Percentiles rank a stretch among this genome's conserved stretches.
These are phyloP conservation scores for Agelastica alni DNA, from an alignment of 2,888 invertebrate species.

Conservation along the genomic window DNA sequence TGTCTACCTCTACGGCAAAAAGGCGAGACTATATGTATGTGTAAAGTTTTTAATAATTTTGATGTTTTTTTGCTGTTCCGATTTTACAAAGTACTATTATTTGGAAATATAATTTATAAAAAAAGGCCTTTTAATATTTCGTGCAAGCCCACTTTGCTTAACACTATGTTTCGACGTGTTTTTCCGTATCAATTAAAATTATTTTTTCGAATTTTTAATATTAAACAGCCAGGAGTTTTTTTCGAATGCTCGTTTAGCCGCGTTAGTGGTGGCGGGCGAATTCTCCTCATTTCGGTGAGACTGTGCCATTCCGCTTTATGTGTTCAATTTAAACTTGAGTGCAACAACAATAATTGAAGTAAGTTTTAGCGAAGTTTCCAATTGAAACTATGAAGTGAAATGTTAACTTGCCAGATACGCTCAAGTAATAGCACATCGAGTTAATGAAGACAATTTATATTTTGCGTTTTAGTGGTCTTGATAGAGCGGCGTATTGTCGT, in stretches of 20 bases:
- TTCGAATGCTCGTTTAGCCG: conserved; percentile 1
- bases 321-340: conserved; percentile 41
- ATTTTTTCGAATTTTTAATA: no score
- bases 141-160: no score
- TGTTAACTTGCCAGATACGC: conserved; percentile 42
- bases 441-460: conserved; percentile 38
- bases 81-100: no score
- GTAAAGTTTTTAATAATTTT: no score
- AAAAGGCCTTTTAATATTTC: no score
- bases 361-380: conserved; percentile 41
- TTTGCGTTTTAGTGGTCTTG: conserved; percentile 30
- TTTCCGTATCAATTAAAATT: neutral
- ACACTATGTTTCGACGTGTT: neutral
- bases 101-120: no score
- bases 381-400: conserved; percentile 46
- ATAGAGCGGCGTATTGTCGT: conserved; percentile 27
- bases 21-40: no score
- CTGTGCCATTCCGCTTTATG: conserved; percentile 39
- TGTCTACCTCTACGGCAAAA: no score
- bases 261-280: conserved; percentile 13
- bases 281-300: conserved; percentile 32
- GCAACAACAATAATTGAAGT: conserved; percentile 46
- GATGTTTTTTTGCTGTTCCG: no score
- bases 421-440: conserved; percentile 35
- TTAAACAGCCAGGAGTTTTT: no score